Base-by-base conservation (phyloP, 2,888 invertebrate genomes). In the Pomacea canaliculata region DNA sequence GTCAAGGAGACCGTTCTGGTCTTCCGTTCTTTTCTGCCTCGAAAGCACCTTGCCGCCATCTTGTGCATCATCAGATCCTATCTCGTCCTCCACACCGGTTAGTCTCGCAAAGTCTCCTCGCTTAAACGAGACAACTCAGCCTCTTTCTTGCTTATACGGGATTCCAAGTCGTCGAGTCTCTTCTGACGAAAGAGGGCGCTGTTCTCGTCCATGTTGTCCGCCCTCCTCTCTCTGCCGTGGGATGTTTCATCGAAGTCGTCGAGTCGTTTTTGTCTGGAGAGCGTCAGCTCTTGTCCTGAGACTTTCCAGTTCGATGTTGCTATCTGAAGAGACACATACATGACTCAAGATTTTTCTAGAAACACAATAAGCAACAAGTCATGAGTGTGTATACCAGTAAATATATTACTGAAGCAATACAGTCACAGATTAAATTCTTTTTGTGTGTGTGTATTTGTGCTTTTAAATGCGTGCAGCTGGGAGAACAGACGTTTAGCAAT, bases 221-320 rank as follows among this genome's bases (percentile, higher is more conserved):
- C 27, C 8, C 62, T 56, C 63, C 62, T 71, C 46, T 71, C 59
- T 62, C 69, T 48, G 19, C 23, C 27, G 16, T 51, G 62, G 12
- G 12, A 46, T 63, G 63, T 1, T 60, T 16, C 46, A 19, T 49
- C 56, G 19, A 49, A 23, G 10, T 65, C 51, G n/a, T 51, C 18
- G 16, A 27, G 12, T 9, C 72, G 63, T 65, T 72, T 72, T 23
- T 65, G 65, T 72, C 72, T 63, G 12, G 72, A 72, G n/a, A 72
- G 51, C 19, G 13, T 37, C 48, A 49, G 23, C 49, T 72, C 72
- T 13, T 16, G 13, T 19, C 37, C 37, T 16, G 51, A 51, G 12
- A 27, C 8, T 18, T 56, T 10, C 51, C 10, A 56, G 16, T 56
- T 56, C 51, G 51, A 56, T 16, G 51, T 56, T 16, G 16, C 37